phyloP scores from a whole-genome alignment of 2,113 vertebrate genomes.

The Picathartes gymnocephalus region DNA sequence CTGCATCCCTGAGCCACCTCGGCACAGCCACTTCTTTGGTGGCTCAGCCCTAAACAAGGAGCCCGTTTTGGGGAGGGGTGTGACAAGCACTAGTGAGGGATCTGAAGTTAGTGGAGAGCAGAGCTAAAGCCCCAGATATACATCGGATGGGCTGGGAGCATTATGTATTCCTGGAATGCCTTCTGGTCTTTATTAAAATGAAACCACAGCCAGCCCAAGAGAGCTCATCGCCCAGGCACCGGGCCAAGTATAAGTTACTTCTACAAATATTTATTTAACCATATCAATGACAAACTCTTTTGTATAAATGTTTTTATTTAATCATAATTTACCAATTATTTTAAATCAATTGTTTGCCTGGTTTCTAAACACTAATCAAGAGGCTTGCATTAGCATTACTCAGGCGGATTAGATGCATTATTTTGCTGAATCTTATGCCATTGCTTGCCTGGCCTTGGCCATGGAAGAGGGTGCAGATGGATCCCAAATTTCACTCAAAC shows the following conservation, averaged over 20 bases:
- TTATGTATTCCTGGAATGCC: constrained; percentile 59
- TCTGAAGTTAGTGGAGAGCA: background rate
- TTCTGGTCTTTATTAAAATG: constrained; percentile 73
- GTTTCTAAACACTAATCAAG: constrained; percentile 73
- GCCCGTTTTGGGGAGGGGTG: background rate
- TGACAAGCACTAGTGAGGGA: background rate
- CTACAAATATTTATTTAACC: constrained; percentile 75
- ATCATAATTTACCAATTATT: constrained; percentile 76
- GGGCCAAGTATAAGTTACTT: constrained; percentile 69
- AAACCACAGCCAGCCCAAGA: constrained; percentile 65
- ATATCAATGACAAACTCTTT: constrained; percentile 74
- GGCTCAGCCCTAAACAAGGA: background rate
- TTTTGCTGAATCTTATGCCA: constrained; percentile 30
- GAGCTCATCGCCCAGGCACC: constrained; percentile 58
- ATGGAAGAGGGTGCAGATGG: background rate
- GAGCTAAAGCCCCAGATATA: constrained; percentile 34
- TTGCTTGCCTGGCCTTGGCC: constrained; percentile 52
- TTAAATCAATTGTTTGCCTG: constrained; percentile 74
- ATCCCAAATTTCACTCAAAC: constrained; percentile 6
- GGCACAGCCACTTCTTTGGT: background rate
- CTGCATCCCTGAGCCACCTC: background rate
- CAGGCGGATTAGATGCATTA: constrained; percentile 65
- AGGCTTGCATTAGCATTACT: constrained; percentile 68
- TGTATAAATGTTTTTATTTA: constrained; percentile 74
- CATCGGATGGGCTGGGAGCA: constrained; percentile 40